A percentile compares a stretch with the other conserved stretches of the same genome.
Conservation (phyloP, 1,140 invertebrate species). For the Drosophila erecta region DNA sequence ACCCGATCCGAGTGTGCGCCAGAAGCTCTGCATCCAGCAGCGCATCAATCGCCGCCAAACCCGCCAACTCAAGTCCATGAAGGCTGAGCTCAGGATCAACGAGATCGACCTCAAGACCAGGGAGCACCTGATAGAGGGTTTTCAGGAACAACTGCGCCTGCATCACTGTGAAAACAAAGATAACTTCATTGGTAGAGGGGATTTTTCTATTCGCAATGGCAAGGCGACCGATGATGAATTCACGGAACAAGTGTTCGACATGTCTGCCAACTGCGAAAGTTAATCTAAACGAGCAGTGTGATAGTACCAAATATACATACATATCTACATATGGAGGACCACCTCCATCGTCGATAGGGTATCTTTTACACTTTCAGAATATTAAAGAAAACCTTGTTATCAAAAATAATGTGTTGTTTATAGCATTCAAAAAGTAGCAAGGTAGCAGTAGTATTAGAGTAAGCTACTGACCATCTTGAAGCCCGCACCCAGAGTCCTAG, state of each 20-base stretch:
- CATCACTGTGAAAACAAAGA: background rate
- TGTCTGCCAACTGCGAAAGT: background rate
- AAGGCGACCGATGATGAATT: background rate
- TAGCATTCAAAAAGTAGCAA: too few relatives aligned
- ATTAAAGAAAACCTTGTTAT: constrained; percentile 2
- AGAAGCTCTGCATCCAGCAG: constrained; percentile 46
- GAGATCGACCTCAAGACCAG: constrained; percentile 71
- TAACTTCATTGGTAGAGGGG: background rate
- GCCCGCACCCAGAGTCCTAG: constrained; percentile 70
- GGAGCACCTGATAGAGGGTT: constrained; percentile 54
- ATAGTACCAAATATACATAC: too few relatives aligned
- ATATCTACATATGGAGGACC: too few relatives aligned
- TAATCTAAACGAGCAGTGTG: background rate
- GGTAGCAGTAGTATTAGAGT: constrained; percentile 27
- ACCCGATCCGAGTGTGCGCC: constrained; percentile 16
- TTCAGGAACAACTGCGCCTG: constrained; percentile 40
- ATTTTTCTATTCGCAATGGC: background rate
- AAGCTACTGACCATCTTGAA: constrained; percentile 71
- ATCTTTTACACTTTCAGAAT: constrained; percentile 4
- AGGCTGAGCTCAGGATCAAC: constrained; percentile 69
- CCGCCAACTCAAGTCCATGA: constrained; percentile 61
- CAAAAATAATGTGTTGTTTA: too few relatives aligned
- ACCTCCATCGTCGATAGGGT: background rate
- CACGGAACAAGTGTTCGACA: constrained; percentile 5
- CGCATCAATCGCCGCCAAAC: constrained; percentile 53